These are phyloP conservation scores for Cosmorhoe ocellata DNA, from an alignment of 2,888 invertebrate species.

Conservation along the genomic window DNA sequence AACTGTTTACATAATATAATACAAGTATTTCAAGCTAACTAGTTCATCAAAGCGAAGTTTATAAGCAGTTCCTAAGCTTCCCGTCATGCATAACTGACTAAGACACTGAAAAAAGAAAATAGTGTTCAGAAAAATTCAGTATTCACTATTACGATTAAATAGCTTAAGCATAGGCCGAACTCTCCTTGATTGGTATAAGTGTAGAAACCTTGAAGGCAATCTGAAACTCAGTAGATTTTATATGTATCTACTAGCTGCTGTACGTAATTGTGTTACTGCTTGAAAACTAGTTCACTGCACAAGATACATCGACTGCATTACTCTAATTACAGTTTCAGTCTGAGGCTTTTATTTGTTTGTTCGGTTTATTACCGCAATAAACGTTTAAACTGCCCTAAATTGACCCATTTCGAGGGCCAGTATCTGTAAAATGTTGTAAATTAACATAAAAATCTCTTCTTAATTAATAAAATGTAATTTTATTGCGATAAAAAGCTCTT, in stretches of 20 bases:
- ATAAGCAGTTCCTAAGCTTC: too few species aligned
- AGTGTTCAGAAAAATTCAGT: too few species aligned
- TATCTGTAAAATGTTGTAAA: slow-evolving; percentile 48
- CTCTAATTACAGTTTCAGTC: slow-evolving; percentile 65
- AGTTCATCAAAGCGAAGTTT: too few species aligned
- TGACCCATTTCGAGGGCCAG: slow-evolving; percentile 42
- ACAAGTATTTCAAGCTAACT: too few species aligned
- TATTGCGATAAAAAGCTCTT: slow-evolving; percentile 35
- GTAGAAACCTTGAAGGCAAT: too few species aligned
- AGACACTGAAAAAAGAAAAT: too few species aligned
- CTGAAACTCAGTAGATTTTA: too few species aligned
- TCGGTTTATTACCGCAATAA: slow-evolving; percentile 49
- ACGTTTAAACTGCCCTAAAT: slow-evolving; percentile 48
- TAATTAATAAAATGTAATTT: slow-evolving; percentile 54
- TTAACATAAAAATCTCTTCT: slow-evolving; percentile 46
- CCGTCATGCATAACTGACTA: too few species aligned
- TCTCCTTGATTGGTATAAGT: too few species aligned
- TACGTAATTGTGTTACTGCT: slow-evolving; percentile 3
- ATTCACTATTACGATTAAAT: too few species aligned
- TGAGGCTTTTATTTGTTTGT: slow-evolving; percentile 52
- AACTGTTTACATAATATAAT: slow-evolving; percentile 2
- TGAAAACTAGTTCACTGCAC: slow-evolving; percentile 23
- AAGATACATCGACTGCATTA: slow-evolving; percentile 62
- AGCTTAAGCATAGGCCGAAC: too few species aligned
- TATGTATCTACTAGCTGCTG: too few species aligned